Percentiles rank a stretch among this genome's conserved stretches.
These are phyloP conservation scores for Erythrocebus patas DNA, from an alignment of 2,113 vertebrate species.

Conservation along the genomic window DNA sequence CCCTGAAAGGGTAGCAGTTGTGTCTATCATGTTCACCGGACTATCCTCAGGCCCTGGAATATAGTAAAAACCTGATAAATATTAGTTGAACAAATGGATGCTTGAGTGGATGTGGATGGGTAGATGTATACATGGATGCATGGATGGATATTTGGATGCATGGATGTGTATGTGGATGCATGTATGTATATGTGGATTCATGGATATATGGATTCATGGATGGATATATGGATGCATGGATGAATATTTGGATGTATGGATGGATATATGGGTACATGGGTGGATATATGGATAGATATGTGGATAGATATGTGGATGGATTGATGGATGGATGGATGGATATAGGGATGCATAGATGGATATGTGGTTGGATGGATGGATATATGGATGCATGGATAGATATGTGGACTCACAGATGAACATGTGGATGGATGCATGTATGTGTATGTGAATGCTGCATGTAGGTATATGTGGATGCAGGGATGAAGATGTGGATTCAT, in stretches of 20 bases:
- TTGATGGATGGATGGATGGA: too few relatives aligned
- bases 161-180: neutral
- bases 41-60: neutral
- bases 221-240: too few relatives aligned
- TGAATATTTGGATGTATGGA: neutral
- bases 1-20: neutral
- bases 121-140: too few relatives aligned
- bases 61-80: neutral
- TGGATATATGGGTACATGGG: too few relatives aligned
- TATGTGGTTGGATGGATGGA: neutral
- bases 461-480: too few relatives aligned
- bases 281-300: too few relatives aligned
- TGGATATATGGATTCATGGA: neutral
- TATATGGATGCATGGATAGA: fast-evolving
- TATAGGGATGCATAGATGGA: too few relatives aligned
- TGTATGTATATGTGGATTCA: too few relatives aligned
- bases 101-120: too few relatives aligned
- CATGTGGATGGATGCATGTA: neutral
- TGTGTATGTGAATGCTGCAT: neutral
- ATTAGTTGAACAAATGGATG: neutral
- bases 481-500: too few relatives aligned
- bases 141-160: neutral
- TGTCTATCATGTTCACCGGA: neutral
- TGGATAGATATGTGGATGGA: too few relatives aligned
- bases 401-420: neutral